Percentiles rank a stretch among this genome's conserved stretches.
phyloP scores from a whole-genome alignment of 2,888 invertebrate species.

The Drepana falcataria region DNA sequence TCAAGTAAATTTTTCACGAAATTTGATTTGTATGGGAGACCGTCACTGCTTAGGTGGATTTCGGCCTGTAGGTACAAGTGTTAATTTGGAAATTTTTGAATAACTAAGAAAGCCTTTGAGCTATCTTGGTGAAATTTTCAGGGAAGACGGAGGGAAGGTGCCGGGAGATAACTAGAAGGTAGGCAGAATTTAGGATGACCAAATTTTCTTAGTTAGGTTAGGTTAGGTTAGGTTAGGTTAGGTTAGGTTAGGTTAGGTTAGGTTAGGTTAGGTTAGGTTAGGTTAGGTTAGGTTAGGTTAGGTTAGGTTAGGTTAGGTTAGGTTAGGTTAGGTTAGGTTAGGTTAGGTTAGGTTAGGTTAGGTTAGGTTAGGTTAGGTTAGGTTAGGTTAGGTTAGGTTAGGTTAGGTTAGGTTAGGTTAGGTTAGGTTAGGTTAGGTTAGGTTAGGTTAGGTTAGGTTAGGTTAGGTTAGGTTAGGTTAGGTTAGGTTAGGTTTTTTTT shows the following conservation, averaged over 20 bases:
- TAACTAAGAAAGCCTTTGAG: too few relatives aligned
- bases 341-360: constrained; percentile 1
- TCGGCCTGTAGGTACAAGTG: too few relatives aligned
- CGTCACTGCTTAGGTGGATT: too few relatives aligned
- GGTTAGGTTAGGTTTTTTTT: too few relatives aligned
- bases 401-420: constrained; percentile 5
- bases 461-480: constrained; percentile 6
- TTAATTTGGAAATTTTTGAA: too few relatives aligned
- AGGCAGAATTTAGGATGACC: too few relatives aligned
- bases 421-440: constrained; percentile 5
- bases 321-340: constrained; percentile 3
- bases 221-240: constrained; percentile 2
- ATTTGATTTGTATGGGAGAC: too few relatives aligned
- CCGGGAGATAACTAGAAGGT: too few relatives aligned
- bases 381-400: constrained; percentile 1
- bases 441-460: constrained; percentile 4
- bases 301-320: constrained; percentile 3
- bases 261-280: constrained; percentile 5
- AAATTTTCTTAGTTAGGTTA: too few relatives aligned
- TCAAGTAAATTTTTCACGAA: too few relatives aligned
- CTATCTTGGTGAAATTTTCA: too few relatives aligned
- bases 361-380: constrained; percentile 3
- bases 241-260: constrained; percentile 4
- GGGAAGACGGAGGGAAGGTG: too few relatives aligned
- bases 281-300: constrained; percentile 3